These are phyloP conservation scores for Drosophila watanabei DNA, from an alignment of 1,140 invertebrate genomes.

Conservation along the genomic window DNA sequence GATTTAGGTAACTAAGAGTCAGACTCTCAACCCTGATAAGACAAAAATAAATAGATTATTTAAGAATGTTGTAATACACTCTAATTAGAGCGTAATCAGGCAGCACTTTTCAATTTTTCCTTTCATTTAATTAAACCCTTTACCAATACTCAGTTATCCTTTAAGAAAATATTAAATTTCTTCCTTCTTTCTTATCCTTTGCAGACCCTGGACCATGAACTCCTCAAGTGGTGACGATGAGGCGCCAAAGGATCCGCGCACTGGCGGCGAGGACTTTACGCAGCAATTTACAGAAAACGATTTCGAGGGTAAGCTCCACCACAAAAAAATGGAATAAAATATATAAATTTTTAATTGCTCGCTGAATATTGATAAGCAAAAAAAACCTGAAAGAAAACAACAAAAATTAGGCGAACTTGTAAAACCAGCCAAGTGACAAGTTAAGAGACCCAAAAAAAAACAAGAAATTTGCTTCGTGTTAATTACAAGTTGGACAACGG, in stretches of 20 bases:
- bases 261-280: conserved; percentile 89
- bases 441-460: conserved; percentile 4
- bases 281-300: conserved; percentile 94
- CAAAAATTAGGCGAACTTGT: conserved; percentile 16
- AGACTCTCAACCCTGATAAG: conserved; percentile 2
- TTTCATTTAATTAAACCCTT: not conserved
- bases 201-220: conserved; percentile 88
- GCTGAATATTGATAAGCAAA: conserved; percentile 26
- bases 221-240: conserved; percentile 89
- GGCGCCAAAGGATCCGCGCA: conserved; percentile 93
- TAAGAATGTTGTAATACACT: not conserved
- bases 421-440: conserved; percentile 54
- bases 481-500: conserved; percentile 52
- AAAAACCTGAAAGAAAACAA: conserved; percentile 11
- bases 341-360: conserved; percentile 24
- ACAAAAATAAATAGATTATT: conserved; percentile 5
- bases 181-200: not conserved
- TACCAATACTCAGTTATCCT: conserved; percentile 15
- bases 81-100: conserved; percentile 1
- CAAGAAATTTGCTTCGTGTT: conserved; percentile 51
- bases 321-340: conserved; percentile 2
- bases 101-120: not conserved
- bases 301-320: conserved; percentile 93
- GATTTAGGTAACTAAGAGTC: not conserved
- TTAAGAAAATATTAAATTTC: conserved; percentile 15